Percentiles rank a stretch among this genome's conserved stretches.
phyloP scores from a whole-genome alignment of 2,113 vertebrate species.

The Columbina picui region DNA sequence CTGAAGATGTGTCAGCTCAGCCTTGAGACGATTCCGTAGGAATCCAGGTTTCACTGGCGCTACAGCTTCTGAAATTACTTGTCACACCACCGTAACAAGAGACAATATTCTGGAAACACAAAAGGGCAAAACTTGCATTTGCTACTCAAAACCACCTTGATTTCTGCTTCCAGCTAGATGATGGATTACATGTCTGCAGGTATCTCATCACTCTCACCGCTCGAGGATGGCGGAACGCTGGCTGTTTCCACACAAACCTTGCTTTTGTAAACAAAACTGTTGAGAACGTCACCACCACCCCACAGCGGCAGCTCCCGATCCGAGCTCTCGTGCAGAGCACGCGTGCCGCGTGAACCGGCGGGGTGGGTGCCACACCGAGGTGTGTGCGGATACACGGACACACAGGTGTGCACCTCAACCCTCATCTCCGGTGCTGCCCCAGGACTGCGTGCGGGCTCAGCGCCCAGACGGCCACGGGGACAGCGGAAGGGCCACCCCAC shows the following conservation, averaged over 20 bases:
- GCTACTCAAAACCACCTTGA: background rate
- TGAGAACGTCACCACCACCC: background rate
- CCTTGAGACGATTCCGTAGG: background rate
- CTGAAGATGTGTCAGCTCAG: background rate
- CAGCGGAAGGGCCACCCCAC: too few relatives aligned
- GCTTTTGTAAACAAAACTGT: background rate
- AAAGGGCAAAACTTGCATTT: background rate
- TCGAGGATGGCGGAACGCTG: background rate
- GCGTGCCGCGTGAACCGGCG: accelerated
- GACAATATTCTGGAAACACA: background rate
- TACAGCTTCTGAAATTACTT: background rate
- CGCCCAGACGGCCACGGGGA: accelerated
- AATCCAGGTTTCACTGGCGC: background rate
- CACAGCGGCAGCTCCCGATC: background rate
- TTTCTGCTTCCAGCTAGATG: background rate
- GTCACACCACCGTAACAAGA: background rate
- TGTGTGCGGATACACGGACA: accelerated
- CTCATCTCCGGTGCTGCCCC: accelerated
- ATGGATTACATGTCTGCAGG: accelerated
- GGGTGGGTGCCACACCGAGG: accelerated
- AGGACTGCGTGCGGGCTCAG: accelerated
- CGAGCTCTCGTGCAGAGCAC: background rate
- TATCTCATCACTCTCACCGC: background rate
- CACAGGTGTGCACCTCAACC: accelerated
- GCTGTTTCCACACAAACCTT: background rate